phyloP scores from a whole-genome alignment of 2,797 vertebrate genomes.

The Sus cebifrons region DNA sequence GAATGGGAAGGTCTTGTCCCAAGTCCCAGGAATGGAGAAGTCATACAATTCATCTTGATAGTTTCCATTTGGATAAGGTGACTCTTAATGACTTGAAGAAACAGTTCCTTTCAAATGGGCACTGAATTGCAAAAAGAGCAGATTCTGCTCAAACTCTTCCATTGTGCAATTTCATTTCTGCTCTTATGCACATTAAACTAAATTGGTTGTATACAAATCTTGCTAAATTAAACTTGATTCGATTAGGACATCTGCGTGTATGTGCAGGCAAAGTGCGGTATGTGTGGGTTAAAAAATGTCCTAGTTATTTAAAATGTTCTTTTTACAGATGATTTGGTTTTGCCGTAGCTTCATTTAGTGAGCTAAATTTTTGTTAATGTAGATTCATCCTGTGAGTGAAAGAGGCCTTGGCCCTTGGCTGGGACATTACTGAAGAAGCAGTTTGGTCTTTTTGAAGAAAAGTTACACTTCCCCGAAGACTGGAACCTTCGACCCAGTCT shows the following conservation, averaged over 20 bases:
- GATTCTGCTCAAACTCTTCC: constrained; percentile 51
- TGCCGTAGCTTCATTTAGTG: constrained; percentile 60
- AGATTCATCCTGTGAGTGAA: constrained; percentile 1
- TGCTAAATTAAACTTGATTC: constrained; percentile 78
- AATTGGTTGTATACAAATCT: constrained; percentile 65
- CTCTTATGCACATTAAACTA: constrained; percentile 56
- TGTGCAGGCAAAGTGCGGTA: constrained; percentile 1
- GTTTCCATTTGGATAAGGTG: constrained; percentile 56
- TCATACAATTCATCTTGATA: not conserved
- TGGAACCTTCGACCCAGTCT: not conserved
- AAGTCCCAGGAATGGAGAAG: constrained; percentile 6
- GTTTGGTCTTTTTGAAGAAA: constrained; percentile 55
- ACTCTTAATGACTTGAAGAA: constrained; percentile 67
- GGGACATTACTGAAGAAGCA: constrained; percentile 52
- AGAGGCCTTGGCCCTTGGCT: not conserved
- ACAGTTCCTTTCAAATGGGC: constrained; percentile 59
- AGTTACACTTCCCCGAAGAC: not conserved
- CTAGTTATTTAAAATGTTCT: constrained; percentile 72
- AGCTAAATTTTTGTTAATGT: constrained; percentile 51
- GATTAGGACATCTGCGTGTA: constrained; percentile 72
- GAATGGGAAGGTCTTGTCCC: not conserved
- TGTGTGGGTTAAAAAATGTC: constrained; percentile 68
- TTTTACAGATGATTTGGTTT: constrained; percentile 71
- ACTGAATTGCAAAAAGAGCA: constrained; percentile 7
- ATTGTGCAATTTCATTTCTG: constrained; percentile 67